Evolutionary conservation across 1,140 invertebrate species (phyloP), one percentile per base, ranked within the genome.

Genomic region (Diachasma alloeum): DNA sequence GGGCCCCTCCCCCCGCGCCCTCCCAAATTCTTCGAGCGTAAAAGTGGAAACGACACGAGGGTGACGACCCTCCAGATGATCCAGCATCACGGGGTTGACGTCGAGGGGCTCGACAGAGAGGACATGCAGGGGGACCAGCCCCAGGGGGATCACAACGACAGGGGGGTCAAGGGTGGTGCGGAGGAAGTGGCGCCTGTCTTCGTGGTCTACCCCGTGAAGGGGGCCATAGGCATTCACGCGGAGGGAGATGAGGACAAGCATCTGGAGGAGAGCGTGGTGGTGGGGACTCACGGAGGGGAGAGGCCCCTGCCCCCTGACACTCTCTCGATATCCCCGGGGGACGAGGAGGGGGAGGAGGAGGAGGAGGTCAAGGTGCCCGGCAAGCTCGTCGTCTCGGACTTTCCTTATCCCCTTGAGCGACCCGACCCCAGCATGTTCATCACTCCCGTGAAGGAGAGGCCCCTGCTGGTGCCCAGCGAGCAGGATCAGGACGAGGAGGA

Each of bases 191-290:
- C 15, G 90, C 90, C 91, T 0, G 90, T 92, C 6, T 93, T 93
- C 79, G 91, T 93, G 0, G 93, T 93, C 0, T 94, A 94, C 80
- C 93, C 93, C 3, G 90, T 91, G 0, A 92, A 92, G 73, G 75
- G 78, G 19, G 70, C 79, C 2, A n/a, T 80, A 4, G 76, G 77
- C 17, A 80, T 78, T 22, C 72, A 68, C 53, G 31, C 66, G 13
- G 66, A 74, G 56, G 81, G 87, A 39, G 84, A 91, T 80, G 87
- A 83, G 68, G 89, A 91, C 22, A 87, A 87, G 8, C 86, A 89
- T 24, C 87, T 86, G 19, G 91, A 91, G 31, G 91, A 90, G 56
- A 87, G 87, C 10, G 91, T 93, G 4, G 91, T 92, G 0, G 88
- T 93, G 5, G 92, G 91, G 6, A 91, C 88, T 0, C 85, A 89